Evolutionary conservation across 2,888 invertebrate genomes (phyloP).

Genomic region (Sclerodermus sp.): DNA sequence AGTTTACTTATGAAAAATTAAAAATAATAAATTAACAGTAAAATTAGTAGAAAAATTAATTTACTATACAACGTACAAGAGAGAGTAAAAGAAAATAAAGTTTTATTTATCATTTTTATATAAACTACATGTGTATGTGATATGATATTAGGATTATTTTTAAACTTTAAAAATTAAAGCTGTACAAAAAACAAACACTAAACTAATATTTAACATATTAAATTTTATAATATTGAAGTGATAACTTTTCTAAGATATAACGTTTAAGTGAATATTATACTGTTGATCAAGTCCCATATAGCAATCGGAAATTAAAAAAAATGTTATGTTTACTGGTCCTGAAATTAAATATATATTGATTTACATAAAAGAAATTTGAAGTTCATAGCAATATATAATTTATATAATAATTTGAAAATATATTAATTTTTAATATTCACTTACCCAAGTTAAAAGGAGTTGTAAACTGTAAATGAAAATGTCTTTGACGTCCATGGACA

Average conservation of each 20-base stretch:
- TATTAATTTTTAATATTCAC: constrained; percentile 6
- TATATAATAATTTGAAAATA: neutral
- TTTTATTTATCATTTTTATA: neutral
- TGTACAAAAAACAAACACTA: neutral
- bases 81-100: neutral
- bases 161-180: neutral
- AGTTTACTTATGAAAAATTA: neutral
- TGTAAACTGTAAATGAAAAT: constrained; percentile 65
- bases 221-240: constrained; percentile 7
- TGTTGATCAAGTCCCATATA: constrained; percentile 95
- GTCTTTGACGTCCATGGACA: constrained; percentile 59
- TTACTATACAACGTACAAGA: too few relatives aligned
- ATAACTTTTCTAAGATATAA: constrained; percentile 32
- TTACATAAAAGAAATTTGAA: constrained; percentile 17
- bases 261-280: constrained; percentile 62
- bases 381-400: neutral
- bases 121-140: neutral
- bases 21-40: too few relatives aligned
- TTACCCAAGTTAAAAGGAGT: constrained; percentile 63
- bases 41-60: too few relatives aligned
- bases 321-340: constrained; percentile 76
- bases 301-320: constrained; percentile 89
- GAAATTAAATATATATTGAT: too few relatives aligned
- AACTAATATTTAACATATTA: neutral
- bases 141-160: neutral